A percentile compares a stretch with the other conserved stretches of the same genome.
phyloP scores from a whole-genome alignment of 2,797 vertebrate species.

The Acridotheres tristis region DNA sequence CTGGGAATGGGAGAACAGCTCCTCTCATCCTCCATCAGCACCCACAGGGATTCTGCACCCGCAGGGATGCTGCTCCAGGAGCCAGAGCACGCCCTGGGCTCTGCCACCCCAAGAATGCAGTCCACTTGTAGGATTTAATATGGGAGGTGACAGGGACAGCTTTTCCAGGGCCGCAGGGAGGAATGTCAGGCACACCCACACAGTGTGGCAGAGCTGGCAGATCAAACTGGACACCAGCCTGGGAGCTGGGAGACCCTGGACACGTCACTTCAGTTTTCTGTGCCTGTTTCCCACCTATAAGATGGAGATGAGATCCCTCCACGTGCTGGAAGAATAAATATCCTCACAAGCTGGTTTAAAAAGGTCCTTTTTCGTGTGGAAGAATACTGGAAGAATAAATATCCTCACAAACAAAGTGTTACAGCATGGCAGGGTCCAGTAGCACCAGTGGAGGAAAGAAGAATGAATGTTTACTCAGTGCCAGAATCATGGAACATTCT shows the following conservation, averaged over 20 bases:
- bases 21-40: not conserved
- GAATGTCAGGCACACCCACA: not conserved
- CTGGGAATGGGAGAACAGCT: no score
- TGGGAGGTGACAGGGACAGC: not conserved
- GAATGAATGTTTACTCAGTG: no score
- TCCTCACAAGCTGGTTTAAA: not conserved
- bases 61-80: not conserved
- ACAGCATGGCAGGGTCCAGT: not conserved
- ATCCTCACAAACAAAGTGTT: not conserved
- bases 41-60: not conserved
- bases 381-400: not conserved
- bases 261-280: not conserved
- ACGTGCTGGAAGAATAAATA: not conserved
- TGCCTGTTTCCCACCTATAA: not conserved
- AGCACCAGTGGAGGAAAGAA: not conserved
- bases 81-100: not conserved
- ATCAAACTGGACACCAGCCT: not conserved
- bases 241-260: not conserved
- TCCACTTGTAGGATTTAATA: fast-evolving
- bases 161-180: not conserved
- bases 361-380: no score
- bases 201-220: not conserved
- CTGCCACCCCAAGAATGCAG: not conserved
- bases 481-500: not conserved
- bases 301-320: not conserved